Evolutionary conservation across 2,888 invertebrate genomes (phyloP).

Genomic region (Cheilosia vernalis): DNA sequence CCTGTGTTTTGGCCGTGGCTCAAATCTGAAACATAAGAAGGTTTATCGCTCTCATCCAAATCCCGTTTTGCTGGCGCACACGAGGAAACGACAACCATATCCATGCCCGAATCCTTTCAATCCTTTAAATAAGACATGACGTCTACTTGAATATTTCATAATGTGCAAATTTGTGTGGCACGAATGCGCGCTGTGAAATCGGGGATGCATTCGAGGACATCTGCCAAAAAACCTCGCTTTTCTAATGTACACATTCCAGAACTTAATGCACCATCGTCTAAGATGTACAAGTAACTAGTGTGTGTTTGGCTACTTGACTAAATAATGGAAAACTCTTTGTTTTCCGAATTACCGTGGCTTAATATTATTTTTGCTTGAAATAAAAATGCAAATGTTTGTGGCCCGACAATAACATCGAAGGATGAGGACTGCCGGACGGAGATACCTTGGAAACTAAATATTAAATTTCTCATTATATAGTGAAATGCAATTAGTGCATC

Average conservation of each 20-base stretch:
- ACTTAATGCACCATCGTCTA: slow-evolving; percentile 13
- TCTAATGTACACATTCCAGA: slow-evolving; percentile 15
- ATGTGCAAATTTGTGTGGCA: slow-evolving; percentile 13
- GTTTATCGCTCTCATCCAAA: slow-evolving; percentile 30
- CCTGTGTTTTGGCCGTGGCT: slow-evolving; percentile 30
- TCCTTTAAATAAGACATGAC: slow-evolving; percentile 39
- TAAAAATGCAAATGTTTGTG: slow-evolving; percentile 7
- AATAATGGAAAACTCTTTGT: slow-evolving; percentile 11
- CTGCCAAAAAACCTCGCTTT: slow-evolving; percentile 36
- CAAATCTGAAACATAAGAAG: slow-evolving; percentile 21
- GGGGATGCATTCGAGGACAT: slow-evolving; percentile 8
- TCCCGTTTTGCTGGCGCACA: slow-evolving; percentile 17
- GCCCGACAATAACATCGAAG: background rate
- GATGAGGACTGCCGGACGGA: background rate
- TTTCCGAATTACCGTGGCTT: slow-evolving; percentile 1
- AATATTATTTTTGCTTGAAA: slow-evolving; percentile 30
- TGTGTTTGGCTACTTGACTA: background rate
- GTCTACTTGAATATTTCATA: slow-evolving; percentile 33
- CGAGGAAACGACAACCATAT: background rate
- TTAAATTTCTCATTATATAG: slow-evolving; percentile 34
- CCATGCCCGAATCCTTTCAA: slow-evolving; percentile 26
- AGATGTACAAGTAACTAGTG: background rate
- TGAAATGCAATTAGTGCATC: slow-evolving; percentile 53
- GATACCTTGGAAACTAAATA: slow-evolving; percentile 25
- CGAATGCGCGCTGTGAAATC: slow-evolving; percentile 4